A percentile compares a stretch with the other conserved stretches of the same genome.
phyloP scores from a whole-genome alignment of 1,140 invertebrate species.

The Musca domestica region DNA sequence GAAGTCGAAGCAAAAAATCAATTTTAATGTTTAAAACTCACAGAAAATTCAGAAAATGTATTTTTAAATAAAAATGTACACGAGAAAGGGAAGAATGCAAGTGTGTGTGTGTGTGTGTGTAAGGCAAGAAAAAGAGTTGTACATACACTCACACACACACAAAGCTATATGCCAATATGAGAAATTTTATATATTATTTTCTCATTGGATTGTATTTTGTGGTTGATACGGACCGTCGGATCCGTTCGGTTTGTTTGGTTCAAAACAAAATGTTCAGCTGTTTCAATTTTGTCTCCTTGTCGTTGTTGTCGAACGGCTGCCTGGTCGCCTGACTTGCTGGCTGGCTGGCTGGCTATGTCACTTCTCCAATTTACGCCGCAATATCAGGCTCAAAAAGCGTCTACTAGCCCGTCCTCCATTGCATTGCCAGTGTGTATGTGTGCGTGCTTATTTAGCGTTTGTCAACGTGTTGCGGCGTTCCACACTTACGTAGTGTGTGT shows the following conservation, averaged over 20 bases:
- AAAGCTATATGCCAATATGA: too few species aligned
- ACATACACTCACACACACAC: too few species aligned
- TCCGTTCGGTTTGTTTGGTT: neutral
- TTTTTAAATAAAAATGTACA: too few species aligned
- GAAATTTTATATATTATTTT: neutral
- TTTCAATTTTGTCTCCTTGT: conserved; percentile 7
- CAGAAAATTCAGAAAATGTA: too few species aligned
- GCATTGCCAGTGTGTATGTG: too few species aligned
- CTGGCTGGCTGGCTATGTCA: neutral
- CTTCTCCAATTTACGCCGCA: too few species aligned
- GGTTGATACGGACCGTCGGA: neutral
- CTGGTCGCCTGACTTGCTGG: neutral
- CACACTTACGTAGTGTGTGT: too few species aligned
- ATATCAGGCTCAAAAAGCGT: too few species aligned
- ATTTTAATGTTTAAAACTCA: neutral
- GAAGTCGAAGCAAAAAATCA: neutral
- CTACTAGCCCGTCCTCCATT: too few species aligned
- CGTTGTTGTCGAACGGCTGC: neutral
- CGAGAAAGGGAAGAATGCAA: neutral
- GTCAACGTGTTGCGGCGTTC: too few species aligned
- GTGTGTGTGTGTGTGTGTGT: neutral
- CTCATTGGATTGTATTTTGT: neutral
- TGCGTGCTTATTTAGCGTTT: too few species aligned
- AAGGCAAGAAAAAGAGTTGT: too few species aligned
- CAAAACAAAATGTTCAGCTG: neutral